Evolutionary conservation across 2,113 vertebrate species (phyloP), one percentile per base, ranked within the genome.

Genomic region (Epinephelus moara): DNA sequence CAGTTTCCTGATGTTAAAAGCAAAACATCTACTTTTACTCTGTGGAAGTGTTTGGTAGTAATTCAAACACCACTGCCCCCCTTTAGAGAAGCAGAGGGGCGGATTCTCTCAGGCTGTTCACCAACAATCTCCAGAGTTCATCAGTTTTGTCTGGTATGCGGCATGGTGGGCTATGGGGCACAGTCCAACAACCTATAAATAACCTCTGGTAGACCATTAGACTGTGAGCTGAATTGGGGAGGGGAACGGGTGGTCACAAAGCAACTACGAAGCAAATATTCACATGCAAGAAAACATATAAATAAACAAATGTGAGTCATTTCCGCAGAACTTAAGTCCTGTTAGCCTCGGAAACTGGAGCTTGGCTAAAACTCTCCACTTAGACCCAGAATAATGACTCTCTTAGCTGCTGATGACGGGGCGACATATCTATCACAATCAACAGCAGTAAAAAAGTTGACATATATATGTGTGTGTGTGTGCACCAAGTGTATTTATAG

Each of bases 121-220:
- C 30, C 62, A 88, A 86, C 76, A 82, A 88, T 87, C 78, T 73
- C 73, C 55, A 83, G 56, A 82, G 79, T 85, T 85, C 77, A 86
- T 86, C 69, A 55, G 59, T 64, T 82, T 53, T 76, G 72, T 75
- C 86, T 83, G 89, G 88, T 72, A 89, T 91, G 88, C 76, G 59
- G 78, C 77, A 50, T 81, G 73, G 78, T 71, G 62, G 33, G 66
- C 37, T 25, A 84, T 62, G 80, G 57, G 70, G 71, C 23, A 63
- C 63, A 85, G 81, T 77, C 59, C 80, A 88, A 30, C 17, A 59
- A 61, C 21, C 83, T 91, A 84, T 88, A 91, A 90, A 93, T 91
- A 92, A 76, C 86, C 73, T 74, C 61, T 70, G 62, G 27, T 70
- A 27, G 73, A 71, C 69, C 84, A 84, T 86, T 85, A 88, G 69